Conservation (phyloP, 2,113 vertebrate species). For the Chionis minor region DNA sequence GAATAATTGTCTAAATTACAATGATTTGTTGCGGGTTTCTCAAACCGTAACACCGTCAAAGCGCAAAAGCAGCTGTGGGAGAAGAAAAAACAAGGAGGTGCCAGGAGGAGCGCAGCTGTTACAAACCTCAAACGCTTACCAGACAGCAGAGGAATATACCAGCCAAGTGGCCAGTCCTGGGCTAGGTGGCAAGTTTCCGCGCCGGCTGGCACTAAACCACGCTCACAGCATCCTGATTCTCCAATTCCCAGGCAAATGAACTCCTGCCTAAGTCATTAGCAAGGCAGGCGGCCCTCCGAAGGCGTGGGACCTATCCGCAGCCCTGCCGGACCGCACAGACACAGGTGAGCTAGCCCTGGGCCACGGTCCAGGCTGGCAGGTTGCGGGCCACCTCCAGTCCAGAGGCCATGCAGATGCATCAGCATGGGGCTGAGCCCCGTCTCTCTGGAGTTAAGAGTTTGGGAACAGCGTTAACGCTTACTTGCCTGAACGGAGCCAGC, state of each 20-base stretch:
- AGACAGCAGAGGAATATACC: neutral
- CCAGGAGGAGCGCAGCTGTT: neutral
- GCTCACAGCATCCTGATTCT: neutral
- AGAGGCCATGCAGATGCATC: neutral
- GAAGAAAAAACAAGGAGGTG: neutral
- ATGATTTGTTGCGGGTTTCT: no score
- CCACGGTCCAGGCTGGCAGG: neutral
- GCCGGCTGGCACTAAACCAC: neutral
- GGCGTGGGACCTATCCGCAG: neutral
- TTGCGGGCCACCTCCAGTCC: neutral
- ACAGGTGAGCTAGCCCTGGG: neutral
- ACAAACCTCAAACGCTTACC: neutral
- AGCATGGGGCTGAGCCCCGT: rapidly evolving
- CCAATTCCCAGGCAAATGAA: neutral
- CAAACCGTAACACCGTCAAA: neutral
- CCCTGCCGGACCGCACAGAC: neutral
- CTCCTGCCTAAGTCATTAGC: rapidly evolving
- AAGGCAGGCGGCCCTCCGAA: neutral
- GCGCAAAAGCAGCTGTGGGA: neutral
- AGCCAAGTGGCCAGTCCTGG: neutral
- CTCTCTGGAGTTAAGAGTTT: neutral
- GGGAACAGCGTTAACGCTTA: neutral
- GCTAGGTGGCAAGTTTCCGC: neutral
- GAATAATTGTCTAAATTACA: no score
- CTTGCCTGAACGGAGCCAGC: neutral